Percentiles rank a stretch among this genome's conserved stretches.
phyloP scores from a whole-genome alignment of 1,140 invertebrate species.

The Pogonognathellus flavescens region DNA sequence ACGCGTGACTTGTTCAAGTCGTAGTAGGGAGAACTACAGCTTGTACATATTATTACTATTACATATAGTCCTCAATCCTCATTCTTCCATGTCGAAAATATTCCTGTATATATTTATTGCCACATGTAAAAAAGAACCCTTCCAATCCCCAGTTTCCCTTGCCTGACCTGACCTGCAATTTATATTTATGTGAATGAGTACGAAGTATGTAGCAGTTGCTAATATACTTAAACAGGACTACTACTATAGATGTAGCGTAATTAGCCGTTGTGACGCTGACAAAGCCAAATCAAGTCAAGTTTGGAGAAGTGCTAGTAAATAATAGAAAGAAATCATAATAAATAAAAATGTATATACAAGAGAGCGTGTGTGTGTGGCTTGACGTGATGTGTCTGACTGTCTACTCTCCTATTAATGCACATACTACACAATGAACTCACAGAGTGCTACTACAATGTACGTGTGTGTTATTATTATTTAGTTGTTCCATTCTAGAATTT shows the following conservation, averaged over 20 bases:
- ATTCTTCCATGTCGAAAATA: constrained; percentile 23
- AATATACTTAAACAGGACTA: background rate
- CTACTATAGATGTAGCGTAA: constrained; percentile 1
- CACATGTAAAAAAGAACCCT: constrained; percentile 19
- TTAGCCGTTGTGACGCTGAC: constrained; percentile 33
- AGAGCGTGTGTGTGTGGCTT: constrained; percentile 5
- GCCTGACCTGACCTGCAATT: constrained; percentile 32
- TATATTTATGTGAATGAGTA: constrained; percentile 11
- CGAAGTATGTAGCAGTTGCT: constrained; percentile 9
- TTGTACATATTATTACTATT: no score
- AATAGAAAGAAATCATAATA: no score
- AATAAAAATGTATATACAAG: background rate
- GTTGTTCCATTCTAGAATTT: background rate
- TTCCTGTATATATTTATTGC: background rate
- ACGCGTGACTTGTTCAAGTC: constrained; percentile 38
- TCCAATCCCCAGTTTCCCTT: constrained; percentile 11
- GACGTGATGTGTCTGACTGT: background rate
- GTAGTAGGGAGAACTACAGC: background rate
- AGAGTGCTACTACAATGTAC: background rate
- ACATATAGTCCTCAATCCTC: background rate
- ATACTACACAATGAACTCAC: no score
- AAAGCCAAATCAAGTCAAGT: constrained; percentile 24
- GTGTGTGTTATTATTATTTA: background rate
- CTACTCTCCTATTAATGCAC: background rate
- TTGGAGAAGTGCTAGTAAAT: background rate